These are phyloP conservation scores for Nomada lathburiana DNA, from an alignment of 2,888 invertebrate genomes.

Conservation along the genomic window DNA sequence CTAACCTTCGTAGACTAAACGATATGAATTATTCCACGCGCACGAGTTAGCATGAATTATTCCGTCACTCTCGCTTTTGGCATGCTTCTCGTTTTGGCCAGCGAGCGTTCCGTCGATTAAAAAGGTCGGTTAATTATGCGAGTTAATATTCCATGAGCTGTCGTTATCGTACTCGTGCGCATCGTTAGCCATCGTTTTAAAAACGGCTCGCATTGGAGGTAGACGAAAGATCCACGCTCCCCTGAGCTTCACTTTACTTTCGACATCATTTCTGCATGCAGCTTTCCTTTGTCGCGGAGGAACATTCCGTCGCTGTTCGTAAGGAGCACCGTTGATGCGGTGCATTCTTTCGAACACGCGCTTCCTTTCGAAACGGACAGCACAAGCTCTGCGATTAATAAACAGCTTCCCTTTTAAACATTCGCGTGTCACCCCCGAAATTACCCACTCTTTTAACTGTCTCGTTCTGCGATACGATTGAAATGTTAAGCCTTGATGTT, in stretches of 20 bases:
- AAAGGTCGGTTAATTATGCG: slow-evolving; percentile 41
- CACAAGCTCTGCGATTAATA: background rate
- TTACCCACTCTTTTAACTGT: slow-evolving; percentile 14
- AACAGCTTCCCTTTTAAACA: background rate
- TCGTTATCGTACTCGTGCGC: slow-evolving; percentile 10
- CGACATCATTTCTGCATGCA: background rate
- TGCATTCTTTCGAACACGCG: slow-evolving; percentile 11
- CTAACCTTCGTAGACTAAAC: slow-evolving; percentile 52
- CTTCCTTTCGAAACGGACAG: background rate
- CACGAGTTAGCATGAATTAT: slow-evolving; percentile 61
- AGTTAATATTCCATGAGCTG: slow-evolving; percentile 30
- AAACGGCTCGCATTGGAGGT: background rate
- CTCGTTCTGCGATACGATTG: slow-evolving; percentile 41
- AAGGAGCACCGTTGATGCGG: background rate
- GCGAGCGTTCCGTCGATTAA: slow-evolving; percentile 45
- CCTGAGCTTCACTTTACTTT: background rate
- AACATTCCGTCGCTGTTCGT: background rate
- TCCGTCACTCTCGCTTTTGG: slow-evolving; percentile 49
- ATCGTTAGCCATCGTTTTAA: slow-evolving; percentile 20
- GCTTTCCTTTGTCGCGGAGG: background rate
- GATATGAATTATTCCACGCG: slow-evolving; percentile 68
- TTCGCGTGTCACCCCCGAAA: background rate
- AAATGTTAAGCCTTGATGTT: slow-evolving; percentile 74
- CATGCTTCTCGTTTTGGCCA: slow-evolving; percentile 32
- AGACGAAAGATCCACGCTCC: background rate